Evolutionary conservation across 2,113 vertebrate genomes (phyloP), one percentile per base, ranked within the genome.

Genomic region (Xiphias gladius): DNA sequence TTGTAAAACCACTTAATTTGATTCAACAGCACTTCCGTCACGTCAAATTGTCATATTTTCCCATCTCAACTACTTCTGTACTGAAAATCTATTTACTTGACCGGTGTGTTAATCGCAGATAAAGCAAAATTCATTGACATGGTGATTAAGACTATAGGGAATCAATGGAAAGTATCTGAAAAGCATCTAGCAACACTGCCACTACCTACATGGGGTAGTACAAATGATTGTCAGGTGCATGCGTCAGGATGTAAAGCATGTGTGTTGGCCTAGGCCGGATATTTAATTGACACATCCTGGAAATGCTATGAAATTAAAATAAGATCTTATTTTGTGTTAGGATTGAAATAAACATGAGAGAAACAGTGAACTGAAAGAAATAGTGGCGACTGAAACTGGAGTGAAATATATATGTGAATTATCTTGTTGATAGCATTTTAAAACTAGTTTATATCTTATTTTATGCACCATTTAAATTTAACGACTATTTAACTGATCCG

Each of bases 1-100:
- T 58, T 37, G 1, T 22, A 24, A 32, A 62, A 30, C 37, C 32
- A 8, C 67, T 78, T 70, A 17, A 65, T 74, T 58, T 64, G 26
- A 84, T 37, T 68, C 39, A 71, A 54, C 0, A 35, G 65, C 69
- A 32, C 50, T 64, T 39, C 26, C 35, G 76, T 73, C 6, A 16
- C 17, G 22, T 17, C 43, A 67, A 22, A 52, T 20, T 35, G 17
- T 26, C 32, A 46, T 1, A 22, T 14, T 22, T 28, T 59, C 70
- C n/a, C 7, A 2, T 50, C 22, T 58, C 26, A 39, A 57, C 54
- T n/a, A 2, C 48, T 48, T 46, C 12, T 26, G 24, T 6, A 19
- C 35, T 13, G 55, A 43, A 48, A 63, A 66, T 54, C 46, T 2
- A 24, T 17, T 8, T 59, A 41, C 66, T 32, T 50, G n/a, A 75